phyloP scores from a whole-genome alignment of 2,797 vertebrate genomes.

The Gephyroberyx darwinii region DNA sequence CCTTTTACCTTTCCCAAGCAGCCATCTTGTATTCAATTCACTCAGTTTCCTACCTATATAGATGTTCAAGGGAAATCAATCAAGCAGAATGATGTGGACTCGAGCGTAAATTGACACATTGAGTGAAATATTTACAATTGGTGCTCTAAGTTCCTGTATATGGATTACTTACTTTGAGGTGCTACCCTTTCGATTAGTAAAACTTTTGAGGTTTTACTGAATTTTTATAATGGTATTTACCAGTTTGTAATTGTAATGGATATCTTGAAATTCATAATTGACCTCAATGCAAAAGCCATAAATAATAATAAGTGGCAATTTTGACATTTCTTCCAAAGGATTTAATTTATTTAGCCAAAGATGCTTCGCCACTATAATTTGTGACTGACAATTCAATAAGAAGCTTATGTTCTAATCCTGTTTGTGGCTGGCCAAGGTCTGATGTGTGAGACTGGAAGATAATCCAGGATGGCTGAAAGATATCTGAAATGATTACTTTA shows the following conservation, averaged over 20 bases:
- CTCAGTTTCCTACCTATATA: constrained; percentile 61
- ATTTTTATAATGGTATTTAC: neutral
- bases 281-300: constrained; percentile 10
- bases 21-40: constrained; percentile 55
- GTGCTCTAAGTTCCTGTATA: constrained; percentile 30
- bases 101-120: constrained; percentile 46
- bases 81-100: constrained; percentile 52
- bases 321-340: constrained; percentile 38
- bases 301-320: neutral
- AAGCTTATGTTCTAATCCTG: constrained; percentile 62
- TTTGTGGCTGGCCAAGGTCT: constrained; percentile 50
- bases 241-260: neutral
- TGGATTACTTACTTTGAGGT: constrained; percentile 15
- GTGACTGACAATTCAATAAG: constrained; percentile 60
- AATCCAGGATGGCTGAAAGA: constrained; percentile 41
- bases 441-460: constrained; percentile 41
- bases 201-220: neutral
- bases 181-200: constrained; percentile 3
- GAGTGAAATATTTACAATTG: constrained; percentile 48
- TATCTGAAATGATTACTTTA: constrained; percentile 30
- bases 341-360: constrained; percentile 15
- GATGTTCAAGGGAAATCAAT: constrained; percentile 68
- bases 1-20: constrained; percentile 62
- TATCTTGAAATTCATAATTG: neutral
- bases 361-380: constrained; percentile 18